Conservation (phyloP, 2,113 vertebrate genomes). For the Pterocles orientalis region DNA sequence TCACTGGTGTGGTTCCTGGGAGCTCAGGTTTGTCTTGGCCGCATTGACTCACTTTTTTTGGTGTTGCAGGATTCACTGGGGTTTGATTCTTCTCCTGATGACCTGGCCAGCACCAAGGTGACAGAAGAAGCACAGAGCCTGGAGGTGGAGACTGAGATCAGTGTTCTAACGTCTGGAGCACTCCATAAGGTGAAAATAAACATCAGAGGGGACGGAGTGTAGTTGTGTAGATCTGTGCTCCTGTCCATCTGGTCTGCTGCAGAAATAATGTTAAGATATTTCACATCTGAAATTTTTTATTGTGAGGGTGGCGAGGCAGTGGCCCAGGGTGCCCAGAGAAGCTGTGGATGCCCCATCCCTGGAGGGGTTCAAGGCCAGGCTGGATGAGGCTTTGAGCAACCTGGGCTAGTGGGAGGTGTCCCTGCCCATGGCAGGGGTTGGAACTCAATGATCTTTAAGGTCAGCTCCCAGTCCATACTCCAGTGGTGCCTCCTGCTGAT, state of each 20-base stretch:
- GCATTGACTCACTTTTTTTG: background rate
- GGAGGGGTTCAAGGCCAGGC: too few species aligned
- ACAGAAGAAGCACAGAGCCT: background rate
- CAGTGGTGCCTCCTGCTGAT: background rate
- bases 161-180: background rate
- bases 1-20: background rate
- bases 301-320: too few species aligned
- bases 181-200: background rate
- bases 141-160: background rate
- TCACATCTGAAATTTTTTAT: too few species aligned
- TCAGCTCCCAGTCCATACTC: background rate
- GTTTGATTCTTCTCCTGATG: conserved; percentile 17
- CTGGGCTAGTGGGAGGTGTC: too few species aligned
- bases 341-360: too few species aligned
- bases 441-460: too few species aligned
- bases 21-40: background rate
- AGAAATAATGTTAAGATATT: background rate
- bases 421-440: too few species aligned
- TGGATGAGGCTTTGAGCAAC: too few species aligned
- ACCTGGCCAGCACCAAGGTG: background rate
- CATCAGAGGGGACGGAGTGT: background rate
- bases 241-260: background rate
- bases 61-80: conserved; percentile 56
- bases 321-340: too few species aligned
- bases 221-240: background rate